A percentile compares a stretch with the other conserved stretches of the same genome.
phyloP scores from a whole-genome alignment of 2,113 vertebrate genomes.

The Plecturocebus donacophilus region DNA sequence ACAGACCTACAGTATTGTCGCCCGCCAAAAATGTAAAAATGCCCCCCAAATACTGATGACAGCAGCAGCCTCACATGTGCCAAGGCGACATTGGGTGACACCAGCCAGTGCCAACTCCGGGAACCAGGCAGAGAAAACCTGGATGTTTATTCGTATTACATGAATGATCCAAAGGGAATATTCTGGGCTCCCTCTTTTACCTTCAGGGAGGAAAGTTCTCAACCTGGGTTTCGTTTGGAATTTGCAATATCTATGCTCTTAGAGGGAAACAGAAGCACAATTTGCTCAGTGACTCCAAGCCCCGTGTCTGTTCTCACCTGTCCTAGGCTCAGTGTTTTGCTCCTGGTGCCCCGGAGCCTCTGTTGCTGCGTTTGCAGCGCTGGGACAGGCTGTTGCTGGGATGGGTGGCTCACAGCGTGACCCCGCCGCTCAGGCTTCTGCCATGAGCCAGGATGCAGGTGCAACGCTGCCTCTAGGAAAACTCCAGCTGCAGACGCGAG shows the following conservation, averaged over 20 bases:
- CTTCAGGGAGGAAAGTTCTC: rapidly evolving
- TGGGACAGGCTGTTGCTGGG: rapidly evolving
- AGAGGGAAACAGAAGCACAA: rapidly evolving
- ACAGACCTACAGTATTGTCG: neutral
- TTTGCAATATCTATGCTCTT: rapidly evolving
- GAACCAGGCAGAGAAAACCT: rapidly evolving
- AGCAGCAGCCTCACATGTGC: rapidly evolving
- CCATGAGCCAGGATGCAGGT: rapidly evolving
- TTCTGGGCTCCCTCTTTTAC: no score
- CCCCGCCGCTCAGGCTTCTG: rapidly evolving
- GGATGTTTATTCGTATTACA: rapidly evolving
- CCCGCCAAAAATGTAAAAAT: neutral
- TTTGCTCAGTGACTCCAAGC: rapidly evolving
- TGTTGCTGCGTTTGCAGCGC: rapidly evolving
- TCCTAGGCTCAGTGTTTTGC: rapidly evolving
- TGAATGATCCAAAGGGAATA: rapidly evolving
- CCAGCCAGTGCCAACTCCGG: neutral
- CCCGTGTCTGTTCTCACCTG: rapidly evolving
- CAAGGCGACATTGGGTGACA: rapidly evolving
- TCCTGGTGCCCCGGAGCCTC: rapidly evolving
- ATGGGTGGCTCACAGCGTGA: rapidly evolving
- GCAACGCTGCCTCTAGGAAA: no score
- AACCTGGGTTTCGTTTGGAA: rapidly evolving
- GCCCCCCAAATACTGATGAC: neutral
- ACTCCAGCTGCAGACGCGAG: rapidly evolving